phyloP scores from a whole-genome alignment of 2,113 vertebrate species.

The Microtus richardsoni region DNA sequence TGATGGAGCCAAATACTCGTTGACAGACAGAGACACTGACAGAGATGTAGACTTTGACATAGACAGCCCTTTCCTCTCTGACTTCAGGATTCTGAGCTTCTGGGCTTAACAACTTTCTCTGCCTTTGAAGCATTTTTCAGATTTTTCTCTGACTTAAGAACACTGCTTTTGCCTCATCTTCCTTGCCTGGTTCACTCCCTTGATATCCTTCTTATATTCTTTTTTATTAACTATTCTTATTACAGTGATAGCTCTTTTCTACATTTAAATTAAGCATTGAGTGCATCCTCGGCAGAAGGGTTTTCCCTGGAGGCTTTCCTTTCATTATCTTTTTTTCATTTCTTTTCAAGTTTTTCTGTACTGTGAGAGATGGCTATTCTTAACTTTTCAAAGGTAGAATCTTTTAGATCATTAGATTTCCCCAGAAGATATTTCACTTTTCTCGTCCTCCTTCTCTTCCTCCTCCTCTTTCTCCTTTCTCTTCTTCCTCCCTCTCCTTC shows the following conservation, averaged over 20 bases:
- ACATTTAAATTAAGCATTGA: constrained; percentile 52
- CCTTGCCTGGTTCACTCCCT: constrained; percentile 22
- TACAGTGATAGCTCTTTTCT: constrained; percentile 55
- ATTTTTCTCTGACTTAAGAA: constrained; percentile 29
- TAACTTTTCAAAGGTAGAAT: constrained; percentile 41
- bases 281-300: constrained; percentile 30
- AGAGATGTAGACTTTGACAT: background rate
- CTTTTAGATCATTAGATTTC: constrained; percentile 33
- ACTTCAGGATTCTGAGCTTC: constrained; percentile 47
- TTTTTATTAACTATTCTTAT: constrained; percentile 54
- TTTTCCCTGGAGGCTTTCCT: constrained; percentile 50
- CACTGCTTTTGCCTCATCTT: constrained; percentile 32
- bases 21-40: background rate
- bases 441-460: too few species aligned
- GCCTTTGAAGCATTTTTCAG: constrained; percentile 53
- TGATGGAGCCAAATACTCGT: constrained; percentile 47
- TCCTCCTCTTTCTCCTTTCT: too few species aligned
- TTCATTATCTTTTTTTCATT: constrained; percentile 59
- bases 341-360: constrained; percentile 44
- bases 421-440: background rate
- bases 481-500: background rate
- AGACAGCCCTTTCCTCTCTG: background rate
- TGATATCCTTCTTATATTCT: constrained; percentile 10
- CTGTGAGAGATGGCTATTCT: background rate
- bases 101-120: constrained; percentile 33